These are phyloP conservation scores for Ictalurus punctatus DNA, from an alignment of 2,113 vertebrate species.

Conservation along the genomic window DNA sequence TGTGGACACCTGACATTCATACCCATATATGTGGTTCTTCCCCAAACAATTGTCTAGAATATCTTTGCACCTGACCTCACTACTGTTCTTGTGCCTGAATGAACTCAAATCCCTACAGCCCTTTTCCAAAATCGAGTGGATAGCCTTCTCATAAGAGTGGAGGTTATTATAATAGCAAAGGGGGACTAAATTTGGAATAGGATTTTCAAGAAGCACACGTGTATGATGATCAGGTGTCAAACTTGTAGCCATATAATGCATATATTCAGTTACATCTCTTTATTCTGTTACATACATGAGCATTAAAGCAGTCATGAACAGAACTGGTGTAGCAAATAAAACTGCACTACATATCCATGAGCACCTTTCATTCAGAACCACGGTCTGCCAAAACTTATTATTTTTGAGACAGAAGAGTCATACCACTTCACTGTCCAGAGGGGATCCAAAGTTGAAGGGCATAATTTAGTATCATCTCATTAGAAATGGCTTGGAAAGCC, in stretches of 20 bases:
- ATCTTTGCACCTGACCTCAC: neutral
- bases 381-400: neutral
- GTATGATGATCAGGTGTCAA: neutral
- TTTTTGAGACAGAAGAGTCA: slow-evolving; percentile 43
- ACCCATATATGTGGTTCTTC: neutral
- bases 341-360: slow-evolving; percentile 45
- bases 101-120: neutral
- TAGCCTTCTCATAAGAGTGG: neutral
- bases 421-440: slow-evolving; percentile 29
- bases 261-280: neutral
- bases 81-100: neutral
- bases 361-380: slow-evolving; percentile 16
- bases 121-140: neutral
- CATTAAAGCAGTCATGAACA: slow-evolving; percentile 23
- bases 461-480: slow-evolving; percentile 39
- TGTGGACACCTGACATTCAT: neutral
- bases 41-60: neutral
- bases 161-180: neutral
- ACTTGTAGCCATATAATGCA: neutral
- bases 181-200: neutral
- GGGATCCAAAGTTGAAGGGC: slow-evolving; percentile 22
- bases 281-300: slow-evolving; percentile 10
- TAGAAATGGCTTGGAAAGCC: slow-evolving; percentile 39
- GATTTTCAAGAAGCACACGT: neutral
- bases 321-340: slow-evolving; percentile 44